These are phyloP conservation scores for Rafetus swinhoei DNA, from an alignment of 2,113 vertebrate genomes.

Conservation along the genomic window DNA sequence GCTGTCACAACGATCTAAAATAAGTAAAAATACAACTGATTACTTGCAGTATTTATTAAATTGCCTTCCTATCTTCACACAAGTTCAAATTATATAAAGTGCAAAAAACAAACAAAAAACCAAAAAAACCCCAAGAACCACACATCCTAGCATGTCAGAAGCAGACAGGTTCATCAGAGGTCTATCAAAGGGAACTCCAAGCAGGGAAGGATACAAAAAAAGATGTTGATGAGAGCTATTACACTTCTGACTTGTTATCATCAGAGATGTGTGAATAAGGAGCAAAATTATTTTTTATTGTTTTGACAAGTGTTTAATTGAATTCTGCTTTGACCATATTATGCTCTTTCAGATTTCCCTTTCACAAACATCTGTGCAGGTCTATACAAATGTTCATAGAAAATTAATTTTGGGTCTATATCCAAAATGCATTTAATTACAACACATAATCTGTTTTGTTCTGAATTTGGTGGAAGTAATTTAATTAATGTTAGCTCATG, in stretches of 20 bases:
- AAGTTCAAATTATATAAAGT: not conserved
- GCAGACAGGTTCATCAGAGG: not conserved
- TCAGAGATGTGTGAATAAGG: not conserved
- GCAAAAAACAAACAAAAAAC: not conserved
- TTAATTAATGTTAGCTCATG: conserved; percentile 49
- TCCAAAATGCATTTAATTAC: conserved; percentile 47
- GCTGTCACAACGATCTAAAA: not conserved
- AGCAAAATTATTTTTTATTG: not conserved
- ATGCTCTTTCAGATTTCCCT: not conserved
- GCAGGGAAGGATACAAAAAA: not conserved
- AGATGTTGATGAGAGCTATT: not conserved
- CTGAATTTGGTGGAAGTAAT: conserved; percentile 24
- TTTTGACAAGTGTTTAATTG: not conserved
- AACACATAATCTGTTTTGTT: conserved; percentile 37
- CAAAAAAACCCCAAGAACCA: not conserved
- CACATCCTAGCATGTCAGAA: not conserved
- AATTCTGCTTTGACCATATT: not conserved
- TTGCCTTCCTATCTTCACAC: not conserved
- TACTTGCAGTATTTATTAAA: not conserved
- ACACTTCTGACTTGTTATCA: not conserved
- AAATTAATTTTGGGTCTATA: not conserved
- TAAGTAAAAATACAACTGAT: not conserved
- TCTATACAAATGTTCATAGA: not conserved
- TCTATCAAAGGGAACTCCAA: not conserved
- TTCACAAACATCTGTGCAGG: conserved; percentile 6